Percentiles rank a stretch among this genome's conserved stretches.
Evolutionary conservation across 2,797 vertebrate species (phyloP).

Genomic region (Takifugu ocellatus): DNA sequence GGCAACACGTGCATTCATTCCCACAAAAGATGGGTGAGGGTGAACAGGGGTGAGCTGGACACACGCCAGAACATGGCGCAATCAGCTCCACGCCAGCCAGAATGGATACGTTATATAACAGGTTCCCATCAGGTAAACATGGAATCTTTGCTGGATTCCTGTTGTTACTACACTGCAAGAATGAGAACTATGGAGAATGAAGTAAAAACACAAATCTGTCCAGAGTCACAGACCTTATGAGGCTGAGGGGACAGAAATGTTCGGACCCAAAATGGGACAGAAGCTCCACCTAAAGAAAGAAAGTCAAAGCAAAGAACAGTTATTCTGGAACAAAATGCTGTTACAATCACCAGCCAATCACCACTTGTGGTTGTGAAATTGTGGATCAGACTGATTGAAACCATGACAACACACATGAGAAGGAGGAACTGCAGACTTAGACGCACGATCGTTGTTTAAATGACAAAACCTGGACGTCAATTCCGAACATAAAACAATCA

Average conservation of each 20-base stretch:
- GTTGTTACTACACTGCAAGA: neutral
- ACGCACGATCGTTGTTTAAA: conserved; percentile 4
- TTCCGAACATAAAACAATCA: no score
- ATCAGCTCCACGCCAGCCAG: conserved; percentile 5
- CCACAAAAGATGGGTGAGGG: neutral
- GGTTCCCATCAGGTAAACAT: neutral
- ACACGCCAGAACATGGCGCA: conserved; percentile 11
- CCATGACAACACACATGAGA: neutral
- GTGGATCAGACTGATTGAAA: conserved; percentile 6
- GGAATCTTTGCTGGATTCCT: neutral
- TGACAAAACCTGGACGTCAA: no score
- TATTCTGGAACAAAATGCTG: neutral
- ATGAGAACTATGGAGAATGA: no score
- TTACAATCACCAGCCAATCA: neutral
- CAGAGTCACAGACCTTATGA: conserved; percentile 84
- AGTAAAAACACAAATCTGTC: neutral
- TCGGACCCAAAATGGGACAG: conserved; percentile 95
- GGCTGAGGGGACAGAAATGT: conserved; percentile 97
- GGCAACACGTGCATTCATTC: conserved; percentile 1
- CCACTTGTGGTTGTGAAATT: conserved; percentile 10
- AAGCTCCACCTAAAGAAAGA: conserved; percentile 87
- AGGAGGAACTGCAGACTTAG: conserved; percentile 10
- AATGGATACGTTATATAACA: conserved; percentile 1
- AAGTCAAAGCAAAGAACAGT: conserved; percentile 34
- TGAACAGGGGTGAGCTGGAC: conserved; percentile 1